Base-by-base conservation (phyloP, 1,140 invertebrate species). In the Zaprionus ornatus region DNA sequence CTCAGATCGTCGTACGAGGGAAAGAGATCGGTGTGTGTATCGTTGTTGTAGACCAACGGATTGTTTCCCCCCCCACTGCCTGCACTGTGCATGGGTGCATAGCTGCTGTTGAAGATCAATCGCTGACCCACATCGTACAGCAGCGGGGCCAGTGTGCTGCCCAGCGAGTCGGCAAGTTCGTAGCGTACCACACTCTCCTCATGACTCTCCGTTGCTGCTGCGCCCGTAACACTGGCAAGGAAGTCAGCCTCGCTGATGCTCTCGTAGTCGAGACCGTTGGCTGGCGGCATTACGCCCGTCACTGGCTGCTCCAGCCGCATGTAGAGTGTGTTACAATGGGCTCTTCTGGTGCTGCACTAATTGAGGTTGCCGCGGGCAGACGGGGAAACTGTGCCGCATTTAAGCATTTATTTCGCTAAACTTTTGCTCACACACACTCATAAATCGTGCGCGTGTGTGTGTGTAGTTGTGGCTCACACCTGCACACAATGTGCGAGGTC, bases 161-260 rank as follows among this genome's bases (percentile, higher is more conserved):
- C 77, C 55, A 64, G 13, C 1, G 59, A 9, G 50, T 76, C 77
- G 6, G 63, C 29, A 7, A 79, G 29, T 1, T 84, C 84, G 25
- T 88, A 88, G 0, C 72, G 85, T 13, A 76, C 66, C 0, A 71
- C 61, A 9, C 50, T 52, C 60, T 87, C 77, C 15, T 73, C 66
- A 17, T 48, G 40, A 19, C 40, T 45, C 6, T n/a, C 19, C 3
- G 45, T 59, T 4, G 67, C 64, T 7, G 45, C 52, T 3, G 67
- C 64, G 7, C 74, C 85, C 12, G 79, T 77, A 2, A 59, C 86
- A 6, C 86, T 90, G 21, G 79, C 85, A 67, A 90, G 68, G 65
- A 90, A 90, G 23, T 90, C 62, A 19, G 79, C 65, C 17, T 66
- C 72, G 32, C 66, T 85, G 37, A 90, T 90, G 23, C 61, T 72